Percentiles rank a stretch among this genome's conserved stretches.
These are phyloP conservation scores for Tadarida brasiliensis DNA, from an alignment of 2,797 vertebrate species.

Conservation along the genomic window DNA sequence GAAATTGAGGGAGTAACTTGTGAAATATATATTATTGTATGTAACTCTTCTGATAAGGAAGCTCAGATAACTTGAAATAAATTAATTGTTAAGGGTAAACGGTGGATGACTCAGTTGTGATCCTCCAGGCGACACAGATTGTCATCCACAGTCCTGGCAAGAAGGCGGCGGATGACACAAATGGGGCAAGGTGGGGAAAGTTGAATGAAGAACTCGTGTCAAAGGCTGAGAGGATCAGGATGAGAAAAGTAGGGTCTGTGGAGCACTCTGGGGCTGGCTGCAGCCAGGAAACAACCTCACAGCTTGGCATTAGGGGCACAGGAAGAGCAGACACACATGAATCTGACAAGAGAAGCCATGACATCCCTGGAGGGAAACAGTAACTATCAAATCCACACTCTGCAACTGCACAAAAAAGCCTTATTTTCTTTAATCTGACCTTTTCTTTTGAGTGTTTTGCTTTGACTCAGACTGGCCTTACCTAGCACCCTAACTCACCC, in stretches of 20 bases:
- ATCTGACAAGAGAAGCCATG: not conserved
- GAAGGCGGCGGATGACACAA: not conserved
- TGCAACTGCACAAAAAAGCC: not conserved
- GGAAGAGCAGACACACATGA: not conserved
- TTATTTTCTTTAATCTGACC: not conserved
- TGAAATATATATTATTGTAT: slow-evolving; percentile 13
- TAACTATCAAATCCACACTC: not conserved
- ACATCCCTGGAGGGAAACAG: not conserved
- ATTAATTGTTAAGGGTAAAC: not conserved
- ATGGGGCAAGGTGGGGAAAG: not conserved
- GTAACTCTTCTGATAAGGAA: slow-evolving; percentile 2
- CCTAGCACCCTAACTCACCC: not conserved
- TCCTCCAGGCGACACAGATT: rapidly evolving
- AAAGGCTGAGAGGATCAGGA: not conserved
- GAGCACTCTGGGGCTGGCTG: not conserved
- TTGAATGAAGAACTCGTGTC: not conserved
- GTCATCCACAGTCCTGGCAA: not conserved
- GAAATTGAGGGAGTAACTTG: slow-evolving; percentile 13
- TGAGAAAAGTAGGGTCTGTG: not conserved
- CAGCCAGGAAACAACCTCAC: too few species aligned
- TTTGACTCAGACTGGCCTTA: not conserved
- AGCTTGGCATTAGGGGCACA: rapidly evolving
- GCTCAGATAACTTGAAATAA: not conserved
- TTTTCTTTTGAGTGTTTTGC: not conserved
- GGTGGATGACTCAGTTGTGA: not conserved